Evolutionary conservation across 1,140 invertebrate genomes (phyloP).

Genomic region (Lepidotrigona ventralis): DNA sequence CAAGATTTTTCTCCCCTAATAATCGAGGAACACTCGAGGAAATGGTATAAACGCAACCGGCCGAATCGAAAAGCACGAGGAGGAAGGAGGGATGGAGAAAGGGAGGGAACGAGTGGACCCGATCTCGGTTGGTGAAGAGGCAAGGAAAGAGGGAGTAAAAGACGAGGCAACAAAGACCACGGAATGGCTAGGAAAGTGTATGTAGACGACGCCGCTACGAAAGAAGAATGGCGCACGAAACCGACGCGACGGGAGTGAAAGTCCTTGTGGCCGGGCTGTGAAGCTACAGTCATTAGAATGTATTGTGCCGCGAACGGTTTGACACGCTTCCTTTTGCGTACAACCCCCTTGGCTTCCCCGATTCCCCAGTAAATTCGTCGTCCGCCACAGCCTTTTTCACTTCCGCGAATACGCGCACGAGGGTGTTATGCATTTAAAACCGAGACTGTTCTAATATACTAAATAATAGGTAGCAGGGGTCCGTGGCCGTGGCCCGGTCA

Average conservation of each 20-base stretch:
- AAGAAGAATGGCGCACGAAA: conserved; percentile 29
- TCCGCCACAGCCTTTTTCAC: background rate
- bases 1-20: background rate
- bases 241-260: conserved; percentile 15
- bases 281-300: conserved; percentile 74
- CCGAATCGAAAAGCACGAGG: background rate
- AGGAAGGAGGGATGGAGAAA: too few relatives aligned
- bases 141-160: background rate
- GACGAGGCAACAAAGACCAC: background rate
- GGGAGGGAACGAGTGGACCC: conserved; percentile 17
- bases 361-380: conserved; percentile 19
- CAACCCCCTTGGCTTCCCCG: background rate
- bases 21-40: conserved; percentile 26
- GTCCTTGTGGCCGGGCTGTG: conserved; percentile 37
- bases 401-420: background rate
- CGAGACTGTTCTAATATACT: background rate
- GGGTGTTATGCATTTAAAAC: background rate
- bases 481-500: too few relatives aligned
- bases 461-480: background rate
- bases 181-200: conserved; percentile 31
- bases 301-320: conserved; percentile 72
- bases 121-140: background rate
- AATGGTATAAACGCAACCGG: conserved; percentile 44
- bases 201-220: conserved; percentile 40
- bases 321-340: conserved; percentile 55